Percentiles rank a stretch among this genome's conserved stretches.
phyloP scores from a whole-genome alignment of 2,113 vertebrate genomes.

The Nicator chloris region DNA sequence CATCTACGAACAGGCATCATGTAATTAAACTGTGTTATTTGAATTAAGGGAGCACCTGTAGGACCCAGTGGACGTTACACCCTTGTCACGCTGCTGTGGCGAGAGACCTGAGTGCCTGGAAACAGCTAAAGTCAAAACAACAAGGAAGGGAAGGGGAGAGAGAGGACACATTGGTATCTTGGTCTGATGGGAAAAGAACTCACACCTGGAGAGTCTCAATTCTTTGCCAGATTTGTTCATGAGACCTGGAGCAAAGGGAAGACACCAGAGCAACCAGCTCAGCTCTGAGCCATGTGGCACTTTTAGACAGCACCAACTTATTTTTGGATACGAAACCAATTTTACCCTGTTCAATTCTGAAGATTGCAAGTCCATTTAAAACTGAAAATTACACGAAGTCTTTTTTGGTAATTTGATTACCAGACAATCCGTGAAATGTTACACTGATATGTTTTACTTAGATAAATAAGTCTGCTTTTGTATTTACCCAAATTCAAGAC shows the following conservation, averaged over 20 bases:
- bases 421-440: background rate
- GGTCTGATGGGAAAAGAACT: background rate
- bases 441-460: background rate
- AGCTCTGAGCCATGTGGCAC: background rate
- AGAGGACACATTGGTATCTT: background rate
- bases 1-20: background rate
- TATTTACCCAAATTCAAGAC: background rate
- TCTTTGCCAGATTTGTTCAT: background rate
- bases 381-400: background rate
- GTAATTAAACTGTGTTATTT: background rate
- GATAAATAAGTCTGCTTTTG: background rate
- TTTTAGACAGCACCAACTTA: background rate
- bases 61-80: background rate
- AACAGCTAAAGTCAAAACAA: background rate
- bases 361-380: background rate
- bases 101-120: background rate
- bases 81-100: background rate
- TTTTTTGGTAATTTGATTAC: slow-evolving; percentile 11
- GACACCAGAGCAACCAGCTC: background rate
- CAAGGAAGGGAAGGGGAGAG: background rate
- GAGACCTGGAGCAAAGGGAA: background rate
- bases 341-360: background rate
- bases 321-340: slow-evolving; percentile 14
- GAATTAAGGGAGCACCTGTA: background rate
- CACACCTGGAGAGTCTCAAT: background rate